Evolutionary conservation across 1,140 invertebrate species (phyloP), one percentile per base, ranked within the genome.

Genomic region (Caenorhabditis briggsae): DNA sequence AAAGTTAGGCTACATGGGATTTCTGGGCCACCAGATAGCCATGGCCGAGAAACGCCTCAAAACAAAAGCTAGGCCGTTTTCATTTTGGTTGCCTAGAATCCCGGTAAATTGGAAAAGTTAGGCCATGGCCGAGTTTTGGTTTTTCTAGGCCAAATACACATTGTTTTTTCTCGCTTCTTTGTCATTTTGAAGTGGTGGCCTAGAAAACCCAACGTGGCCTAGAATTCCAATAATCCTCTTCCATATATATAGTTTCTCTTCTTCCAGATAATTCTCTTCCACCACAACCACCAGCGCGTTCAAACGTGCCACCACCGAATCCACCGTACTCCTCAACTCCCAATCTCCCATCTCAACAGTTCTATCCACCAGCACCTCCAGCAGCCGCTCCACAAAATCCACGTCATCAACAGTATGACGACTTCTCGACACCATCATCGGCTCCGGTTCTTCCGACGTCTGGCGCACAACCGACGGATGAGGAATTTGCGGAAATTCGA

Each of bases 401-500:
- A 48, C 74, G 25, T 11, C 59, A 20, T 50, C 61, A 53, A 41
- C 85, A 65, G 23, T 53, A 55, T 7, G 43, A 86, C 9, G 59
- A 82, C n/a, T 88, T 85, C 23, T 46, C 43, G 20, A 46, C 83
- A n/a, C 14, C 20, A n/a, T 14, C 58, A 41, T 9, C 83, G 43
- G 70, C 41, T 12, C 25, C 53, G 50, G 9, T 33, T 1, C 33
- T 33, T 33, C 33, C 33, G 33, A 33, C 33, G 33, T 33, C 70
- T 23, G 84, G 84, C 8, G 46, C 46, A 0, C 53, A 41, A 23
- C 84, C 84, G 5, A 88, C 65, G 1, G 43, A 82, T 11, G 86
- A 89, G 50, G 90, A 90, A 23, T 90, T 88, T 53, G 82, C 86
- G 8, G 89, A 91, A 74, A 90, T 89, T 18, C 87, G 90, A 82